Evolutionary conservation across 2,888 invertebrate genomes (phyloP).

Genomic region (Drosophila nr. perissopoda): DNA sequence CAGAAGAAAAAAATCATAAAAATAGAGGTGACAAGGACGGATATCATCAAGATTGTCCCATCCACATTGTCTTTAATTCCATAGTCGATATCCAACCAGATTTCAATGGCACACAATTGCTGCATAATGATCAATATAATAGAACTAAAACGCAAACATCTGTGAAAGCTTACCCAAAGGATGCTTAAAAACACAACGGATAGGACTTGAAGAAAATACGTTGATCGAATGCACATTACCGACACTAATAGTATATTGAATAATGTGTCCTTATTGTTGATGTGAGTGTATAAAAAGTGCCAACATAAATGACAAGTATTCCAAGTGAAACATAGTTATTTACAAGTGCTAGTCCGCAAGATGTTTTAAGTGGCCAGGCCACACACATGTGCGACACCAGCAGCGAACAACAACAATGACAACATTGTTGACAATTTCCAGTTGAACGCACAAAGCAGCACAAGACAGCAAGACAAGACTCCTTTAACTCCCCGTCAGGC

Average conservation of each 20-base stretch:
- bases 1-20: conserved; percentile 7
- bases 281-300: conserved; percentile 36
- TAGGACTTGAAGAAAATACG: background rate
- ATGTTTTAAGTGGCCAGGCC: conserved; percentile 49
- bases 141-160: too few relatives aligned
- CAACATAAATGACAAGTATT: conserved; percentile 57
- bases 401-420: conserved; percentile 61
- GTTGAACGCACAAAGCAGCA: conserved; percentile 71
- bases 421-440: conserved; percentile 76
- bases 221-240: conserved; percentile 31
- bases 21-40: conserved; percentile 2
- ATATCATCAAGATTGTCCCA: conserved; percentile 4
- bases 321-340: conserved; percentile 49
- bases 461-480: conserved; percentile 40
- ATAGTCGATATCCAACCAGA: conserved; percentile 14
- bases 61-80: background rate
- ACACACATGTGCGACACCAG: conserved; percentile 35
- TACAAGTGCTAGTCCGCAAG: conserved; percentile 61
- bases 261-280: conserved; percentile 4
- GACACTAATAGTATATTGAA: background rate
- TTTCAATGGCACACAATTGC: conserved; percentile 26
- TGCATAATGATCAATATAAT: background rate
- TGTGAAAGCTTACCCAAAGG: conserved; percentile 24
- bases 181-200: background rate
- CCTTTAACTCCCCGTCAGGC: conserved; percentile 1